These are phyloP conservation scores for Chaenodraco wilsoni DNA, from an alignment of 2,797 vertebrate genomes.

Conservation along the genomic window DNA sequence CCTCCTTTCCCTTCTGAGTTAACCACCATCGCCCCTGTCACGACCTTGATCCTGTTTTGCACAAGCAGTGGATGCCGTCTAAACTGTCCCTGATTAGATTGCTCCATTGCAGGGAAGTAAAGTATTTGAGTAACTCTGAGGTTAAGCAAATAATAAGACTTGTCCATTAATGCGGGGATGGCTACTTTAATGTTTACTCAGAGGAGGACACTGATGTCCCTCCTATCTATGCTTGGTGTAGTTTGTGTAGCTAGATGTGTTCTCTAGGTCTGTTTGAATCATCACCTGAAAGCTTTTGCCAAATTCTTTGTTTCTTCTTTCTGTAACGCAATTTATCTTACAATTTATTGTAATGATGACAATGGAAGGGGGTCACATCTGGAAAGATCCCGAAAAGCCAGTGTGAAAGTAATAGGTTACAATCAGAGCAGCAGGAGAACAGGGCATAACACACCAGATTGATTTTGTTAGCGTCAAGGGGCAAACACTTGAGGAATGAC, in stretches of 20 bases:
- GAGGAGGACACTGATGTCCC: slow-evolving; percentile 26
- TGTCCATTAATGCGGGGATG: slow-evolving; percentile 26
- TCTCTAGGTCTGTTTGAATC: slow-evolving; percentile 31
- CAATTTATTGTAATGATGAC: slow-evolving; percentile 20
- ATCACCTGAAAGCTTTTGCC: slow-evolving; percentile 31
- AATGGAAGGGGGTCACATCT: slow-evolving; percentile 6
- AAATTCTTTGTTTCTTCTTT: slow-evolving; percentile 3
- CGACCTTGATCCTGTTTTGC: slow-evolving; percentile 63
- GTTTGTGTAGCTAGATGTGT: slow-evolving; percentile 22
- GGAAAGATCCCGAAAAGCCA: slow-evolving; percentile 19
- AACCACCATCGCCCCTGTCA: slow-evolving; percentile 48
- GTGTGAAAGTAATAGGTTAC: slow-evolving; percentile 17
- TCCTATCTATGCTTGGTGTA: not conserved
- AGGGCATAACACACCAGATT: not conserved
- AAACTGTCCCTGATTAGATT: slow-evolving; percentile 39
- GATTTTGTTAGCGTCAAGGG: slow-evolving; percentile 18
- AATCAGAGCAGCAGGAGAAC: slow-evolving; percentile 22
- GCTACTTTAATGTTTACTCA: slow-evolving; percentile 33
- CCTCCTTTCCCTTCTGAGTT: slow-evolving; percentile 1
- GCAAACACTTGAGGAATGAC: slow-evolving; percentile 23
- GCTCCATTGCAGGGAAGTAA: slow-evolving; percentile 33
- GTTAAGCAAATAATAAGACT: slow-evolving; percentile 41
- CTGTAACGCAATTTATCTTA: not conserved
- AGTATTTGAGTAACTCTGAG: slow-evolving; percentile 42
- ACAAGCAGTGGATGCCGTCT: slow-evolving; percentile 45